These are phyloP conservation scores for Nyctereutes procyonoides DNA, from an alignment of 2,113 vertebrate species.

Conservation along the genomic window DNA sequence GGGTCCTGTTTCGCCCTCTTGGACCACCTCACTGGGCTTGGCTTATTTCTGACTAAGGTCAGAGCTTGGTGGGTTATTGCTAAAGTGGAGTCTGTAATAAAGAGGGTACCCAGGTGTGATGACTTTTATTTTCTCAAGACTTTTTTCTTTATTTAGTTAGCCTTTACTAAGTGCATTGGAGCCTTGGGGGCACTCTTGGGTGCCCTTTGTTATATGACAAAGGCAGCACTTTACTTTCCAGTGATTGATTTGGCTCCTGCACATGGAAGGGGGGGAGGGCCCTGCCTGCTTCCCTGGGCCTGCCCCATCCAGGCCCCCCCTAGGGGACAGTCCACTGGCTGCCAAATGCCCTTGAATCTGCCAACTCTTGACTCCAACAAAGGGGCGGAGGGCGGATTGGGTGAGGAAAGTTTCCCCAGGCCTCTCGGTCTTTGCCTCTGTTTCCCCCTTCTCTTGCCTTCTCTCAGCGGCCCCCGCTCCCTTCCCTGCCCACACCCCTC, in stretches of 20 bases:
- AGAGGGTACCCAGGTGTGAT: constrained; percentile 60
- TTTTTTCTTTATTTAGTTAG: constrained; percentile 59
- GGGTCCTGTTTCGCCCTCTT: background rate
- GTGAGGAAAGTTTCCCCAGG: background rate
- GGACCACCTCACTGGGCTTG: constrained; percentile 56
- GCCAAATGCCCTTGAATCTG: background rate
- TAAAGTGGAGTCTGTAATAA: constrained; percentile 65
- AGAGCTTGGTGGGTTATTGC: constrained; percentile 36
- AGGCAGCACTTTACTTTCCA: background rate
- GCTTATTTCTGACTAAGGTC: constrained; percentile 54
- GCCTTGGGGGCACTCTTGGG: background rate
- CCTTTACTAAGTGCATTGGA: constrained; percentile 37
- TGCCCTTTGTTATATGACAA: constrained; percentile 24
- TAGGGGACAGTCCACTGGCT: background rate
- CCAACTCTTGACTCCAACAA: background rate
- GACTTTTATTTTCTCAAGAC: constrained; percentile 59
- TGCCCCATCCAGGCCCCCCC: background rate
- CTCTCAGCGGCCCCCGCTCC: background rate
- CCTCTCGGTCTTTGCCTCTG: background rate
- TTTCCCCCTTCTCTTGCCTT: constrained; percentile 46
- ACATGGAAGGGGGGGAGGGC: background rate
- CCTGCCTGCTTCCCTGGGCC: background rate
- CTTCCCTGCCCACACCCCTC: constrained; percentile 10
- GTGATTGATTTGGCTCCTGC: background rate
- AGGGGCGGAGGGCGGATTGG: background rate